Percentiles rank a stretch among this genome's conserved stretches.
phyloP scores from a whole-genome alignment of 2,888 invertebrate species.

The Eucera pruinosa region DNA sequence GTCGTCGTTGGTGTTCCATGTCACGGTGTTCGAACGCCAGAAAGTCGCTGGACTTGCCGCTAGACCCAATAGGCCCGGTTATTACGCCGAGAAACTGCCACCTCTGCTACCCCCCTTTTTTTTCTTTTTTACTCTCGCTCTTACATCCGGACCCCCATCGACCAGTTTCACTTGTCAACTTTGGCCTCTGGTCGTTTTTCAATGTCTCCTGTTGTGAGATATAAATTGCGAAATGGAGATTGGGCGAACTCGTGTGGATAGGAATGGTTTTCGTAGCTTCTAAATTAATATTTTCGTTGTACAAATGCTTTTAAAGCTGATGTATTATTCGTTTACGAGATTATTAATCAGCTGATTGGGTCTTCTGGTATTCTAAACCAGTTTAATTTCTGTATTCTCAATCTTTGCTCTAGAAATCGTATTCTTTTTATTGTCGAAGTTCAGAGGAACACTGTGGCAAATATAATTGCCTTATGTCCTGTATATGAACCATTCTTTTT shows the following conservation, averaged over 20 bases:
- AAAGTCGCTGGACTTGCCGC: conserved; percentile 27
- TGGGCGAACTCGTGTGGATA: not conserved
- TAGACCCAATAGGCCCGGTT: conserved; percentile 47
- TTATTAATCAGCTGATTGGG: no score
- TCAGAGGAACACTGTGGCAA: no score
- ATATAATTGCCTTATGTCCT: no score
- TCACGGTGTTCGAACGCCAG: conserved; percentile 15
- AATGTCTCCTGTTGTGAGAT: not conserved
- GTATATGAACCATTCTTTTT: no score
- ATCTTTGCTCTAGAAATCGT: no score
- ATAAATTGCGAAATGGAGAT: not conserved
- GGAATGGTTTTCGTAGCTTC: not conserved
- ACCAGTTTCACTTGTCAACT: conserved; percentile 6
- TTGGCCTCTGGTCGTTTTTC: not conserved
- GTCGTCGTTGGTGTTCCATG: conserved; percentile 70
- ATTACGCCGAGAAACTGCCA: conserved; percentile 32
- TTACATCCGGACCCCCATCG: conserved; percentile 12
- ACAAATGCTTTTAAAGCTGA: no score
- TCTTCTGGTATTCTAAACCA: no score
- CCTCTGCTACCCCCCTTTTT: not conserved
- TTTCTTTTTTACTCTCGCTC: not conserved
- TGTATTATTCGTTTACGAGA: no score
- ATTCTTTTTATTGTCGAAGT: no score
- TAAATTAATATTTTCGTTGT: no score
- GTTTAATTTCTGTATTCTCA: no score